Conservation (phyloP, 2,113 vertebrate genomes). For the human region DNA sequence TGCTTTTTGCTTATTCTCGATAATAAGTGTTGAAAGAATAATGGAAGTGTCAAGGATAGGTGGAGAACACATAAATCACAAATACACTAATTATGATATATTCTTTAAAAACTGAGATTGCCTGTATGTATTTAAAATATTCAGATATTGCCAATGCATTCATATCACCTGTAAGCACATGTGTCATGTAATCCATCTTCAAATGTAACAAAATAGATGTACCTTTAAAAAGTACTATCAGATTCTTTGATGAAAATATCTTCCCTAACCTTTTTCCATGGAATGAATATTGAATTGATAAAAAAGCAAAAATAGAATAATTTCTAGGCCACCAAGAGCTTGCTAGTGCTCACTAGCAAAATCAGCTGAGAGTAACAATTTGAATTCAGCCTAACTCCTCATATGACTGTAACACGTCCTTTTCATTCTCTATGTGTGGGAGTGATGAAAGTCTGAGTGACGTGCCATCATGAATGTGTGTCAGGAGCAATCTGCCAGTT, state of each 20-base stretch:
- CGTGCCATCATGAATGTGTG: not conserved
- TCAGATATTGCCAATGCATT: not conserved
- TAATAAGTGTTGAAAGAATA: not conserved
- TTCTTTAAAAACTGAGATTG: not conserved
- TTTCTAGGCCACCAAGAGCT: not conserved
- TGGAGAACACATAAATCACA: not conserved
- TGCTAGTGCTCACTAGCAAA: constrained; percentile 23
- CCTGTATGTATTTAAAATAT: not conserved
- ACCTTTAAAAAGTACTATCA: not conserved
- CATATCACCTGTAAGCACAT: not conserved
- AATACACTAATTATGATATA: not conserved
- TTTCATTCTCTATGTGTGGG: constrained; percentile 16
- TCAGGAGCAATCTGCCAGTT: constrained; percentile 71
- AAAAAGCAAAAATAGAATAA: not conserved
- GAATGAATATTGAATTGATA: not conserved
- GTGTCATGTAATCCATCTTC: not conserved
- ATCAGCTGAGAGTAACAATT: not conserved
- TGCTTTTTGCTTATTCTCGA: not conserved
- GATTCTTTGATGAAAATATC: not conserved
- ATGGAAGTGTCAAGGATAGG: not conserved
- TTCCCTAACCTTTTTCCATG: not conserved
- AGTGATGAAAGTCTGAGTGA: constrained; percentile 18
- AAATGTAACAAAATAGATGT: not conserved
- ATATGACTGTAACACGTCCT: not conserved
- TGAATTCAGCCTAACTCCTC: not conserved